Conservation (phyloP, 53 echinoderm and acorn worm genomes). For the Temnopleurus reevesii region DNA sequence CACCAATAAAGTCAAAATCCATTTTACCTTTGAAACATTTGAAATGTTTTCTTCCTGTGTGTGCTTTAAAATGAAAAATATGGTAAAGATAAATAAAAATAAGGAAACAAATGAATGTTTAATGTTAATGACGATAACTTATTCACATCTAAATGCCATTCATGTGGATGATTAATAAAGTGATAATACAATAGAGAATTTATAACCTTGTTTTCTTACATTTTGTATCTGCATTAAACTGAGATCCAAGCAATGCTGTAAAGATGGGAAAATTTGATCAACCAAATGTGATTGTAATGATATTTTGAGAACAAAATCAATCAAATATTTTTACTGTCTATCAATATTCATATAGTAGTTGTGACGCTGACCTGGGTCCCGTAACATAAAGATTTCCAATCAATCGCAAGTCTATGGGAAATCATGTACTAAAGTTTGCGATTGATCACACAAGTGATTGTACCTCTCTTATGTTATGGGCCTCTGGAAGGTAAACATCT, state of each 20-base stretch:
- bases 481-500: too few species aligned
- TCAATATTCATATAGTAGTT: too few species aligned
- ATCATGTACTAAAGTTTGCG: too few species aligned
- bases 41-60: constrained; percentile 50
- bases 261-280: neutral
- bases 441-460: too few species aligned
- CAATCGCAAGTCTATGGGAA: too few species aligned
- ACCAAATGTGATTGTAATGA: neutral
- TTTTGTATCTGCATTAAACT: neutral
- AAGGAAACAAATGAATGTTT: neutral
- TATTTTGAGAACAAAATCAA: too few species aligned
- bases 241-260: constrained; percentile 14
- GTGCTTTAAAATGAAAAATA: neutral
- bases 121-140: neutral
- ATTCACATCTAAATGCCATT: neutral
- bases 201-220: constrained; percentile 1
- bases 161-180: neutral
- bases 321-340: too few species aligned
- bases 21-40: constrained; percentile 43
- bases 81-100: constrained; percentile 10
- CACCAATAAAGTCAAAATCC: neutral
- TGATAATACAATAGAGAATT: neutral
- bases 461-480: too few species aligned
- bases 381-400: too few species aligned
- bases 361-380: too few species aligned